A percentile compares a stretch with the other conserved stretches of the same genome.
Evolutionary conservation across 2,888 invertebrate species (phyloP).

Genomic region (Neoaliturus tenellus): DNA sequence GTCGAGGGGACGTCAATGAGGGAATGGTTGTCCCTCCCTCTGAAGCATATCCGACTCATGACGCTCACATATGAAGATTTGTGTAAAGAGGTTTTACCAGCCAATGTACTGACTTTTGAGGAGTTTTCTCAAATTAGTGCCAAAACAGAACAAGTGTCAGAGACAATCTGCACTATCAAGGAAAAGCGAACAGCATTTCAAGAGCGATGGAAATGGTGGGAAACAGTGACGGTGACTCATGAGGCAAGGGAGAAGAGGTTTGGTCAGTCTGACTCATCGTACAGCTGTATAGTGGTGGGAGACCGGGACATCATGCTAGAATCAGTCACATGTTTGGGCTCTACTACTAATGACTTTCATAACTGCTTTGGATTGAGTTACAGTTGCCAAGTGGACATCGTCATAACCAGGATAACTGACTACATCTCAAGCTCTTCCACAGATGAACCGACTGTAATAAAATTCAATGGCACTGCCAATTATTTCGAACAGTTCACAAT

Average conservation of each 20-base stretch:
- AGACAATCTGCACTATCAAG: conserved; percentile 4
- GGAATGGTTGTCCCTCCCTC: conserved; percentile 21
- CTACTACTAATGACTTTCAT: not conserved
- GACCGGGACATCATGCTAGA: conserved; percentile 40
- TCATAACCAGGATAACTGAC: conserved; percentile 20
- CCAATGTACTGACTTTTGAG: conserved; percentile 8
- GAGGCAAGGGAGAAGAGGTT: not conserved
- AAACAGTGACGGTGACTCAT: conserved; percentile 26
- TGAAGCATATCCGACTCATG: conserved; percentile 34
- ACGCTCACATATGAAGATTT: conserved; percentile 31
- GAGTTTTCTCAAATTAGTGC: conserved; percentile 29
- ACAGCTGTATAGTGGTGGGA: conserved; percentile 33
- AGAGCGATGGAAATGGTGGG: conserved; percentile 49
- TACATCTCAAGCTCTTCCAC: conserved; percentile 27
- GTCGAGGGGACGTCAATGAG: not conserved
- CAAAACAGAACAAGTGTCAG: not conserved
- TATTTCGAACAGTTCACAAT: conserved; percentile 44
- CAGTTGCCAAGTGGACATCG: conserved; percentile 28
- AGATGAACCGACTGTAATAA: conserved; percentile 8
- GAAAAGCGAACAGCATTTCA: conserved; percentile 1
- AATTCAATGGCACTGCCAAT: conserved; percentile 28
- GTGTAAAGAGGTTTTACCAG: conserved; percentile 21
- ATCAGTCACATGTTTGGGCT: conserved; percentile 25
- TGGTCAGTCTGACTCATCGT: not conserved
- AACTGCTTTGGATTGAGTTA: conserved; percentile 30